Evolutionary conservation across 1,140 invertebrate species (phyloP).

Genomic region (Drosophila sechellia): DNA sequence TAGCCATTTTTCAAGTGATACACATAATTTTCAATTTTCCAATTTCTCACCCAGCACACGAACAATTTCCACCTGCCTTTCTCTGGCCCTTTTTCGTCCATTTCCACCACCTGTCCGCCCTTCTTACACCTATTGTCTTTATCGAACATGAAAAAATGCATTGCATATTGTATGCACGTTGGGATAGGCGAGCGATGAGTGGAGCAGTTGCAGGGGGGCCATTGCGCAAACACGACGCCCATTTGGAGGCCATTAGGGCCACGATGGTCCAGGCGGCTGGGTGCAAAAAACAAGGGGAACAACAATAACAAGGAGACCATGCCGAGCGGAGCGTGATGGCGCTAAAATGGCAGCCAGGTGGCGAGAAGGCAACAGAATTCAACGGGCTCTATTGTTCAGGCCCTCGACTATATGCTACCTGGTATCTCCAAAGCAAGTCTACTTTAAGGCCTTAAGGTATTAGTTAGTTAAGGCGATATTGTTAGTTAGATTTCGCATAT

Average conservation of each 20-base stretch:
- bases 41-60: conserved; percentile 63
- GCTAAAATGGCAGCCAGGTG: conserved; percentile 18
- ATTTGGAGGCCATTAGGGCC: conserved; percentile 69
- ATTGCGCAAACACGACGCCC: conserved; percentile 60
- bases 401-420: conserved; percentile 12
- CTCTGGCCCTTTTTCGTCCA: conserved; percentile 1
- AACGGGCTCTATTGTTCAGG: too few relatives aligned
- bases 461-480: too few relatives aligned
- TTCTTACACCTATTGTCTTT: conserved; percentile 63
- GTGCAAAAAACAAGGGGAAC: conserved; percentile 59
- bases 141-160: conserved; percentile 79
- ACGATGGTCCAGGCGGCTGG: conserved; percentile 12
- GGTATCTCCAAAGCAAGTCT: background rate
- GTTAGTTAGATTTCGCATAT: too few relatives aligned
- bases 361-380: conserved; percentile 1
- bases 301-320: conserved; percentile 59
- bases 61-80: conserved; percentile 50
- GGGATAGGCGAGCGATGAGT: conserved; percentile 3
- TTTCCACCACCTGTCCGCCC: conserved; percentile 9
- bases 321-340: conserved; percentile 8
- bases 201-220: conserved; percentile 24
- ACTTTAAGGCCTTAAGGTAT: too few relatives aligned
- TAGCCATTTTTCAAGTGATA: conserved; percentile 81
- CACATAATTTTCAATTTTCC: conserved; percentile 81
- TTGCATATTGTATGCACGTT: conserved; percentile 53